Base-by-base conservation (phyloP, 2,113 vertebrate genomes). In the Stigmatopora argus region DNA sequence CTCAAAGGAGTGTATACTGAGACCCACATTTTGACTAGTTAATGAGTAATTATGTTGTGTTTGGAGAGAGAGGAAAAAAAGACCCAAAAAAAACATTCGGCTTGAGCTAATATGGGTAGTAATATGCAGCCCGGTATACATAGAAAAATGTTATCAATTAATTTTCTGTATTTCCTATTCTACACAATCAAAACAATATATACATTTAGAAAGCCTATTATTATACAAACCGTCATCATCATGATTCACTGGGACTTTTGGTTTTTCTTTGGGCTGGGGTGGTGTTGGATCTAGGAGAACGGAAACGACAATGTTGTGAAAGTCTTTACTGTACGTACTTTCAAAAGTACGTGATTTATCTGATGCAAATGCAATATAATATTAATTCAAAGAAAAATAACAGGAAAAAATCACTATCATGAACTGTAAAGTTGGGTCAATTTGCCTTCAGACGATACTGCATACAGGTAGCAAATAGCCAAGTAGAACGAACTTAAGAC, bases 171-270 rank as follows among this genome's bases (percentile, higher is more conserved):
- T 17, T 48, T 4, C 15, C 38, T 41, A 3, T 41, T 41, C 6
- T 41, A 41, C 38, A 41, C 38, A 41, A 41, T 41, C 38, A 9
- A 41, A 41, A 7, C 38, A 41, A 41, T 41, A 41, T 41, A 41
- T 41, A 41, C 6, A 41, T 7, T 8, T 41, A 41, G 38, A 41
- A 41, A 41, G 38, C 38, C 4, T 41, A 3, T 41, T 41, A 41
- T 41, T 7, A 10, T 66, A 77, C 76, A 59, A 0, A 83, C 82
- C 82, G n/a, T 65, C 67, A 17, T 0, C 0, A 48, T 71, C 60
- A 0, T 76, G 66, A 12, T 64, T 53, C 38, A 45, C 55, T 3
- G 73, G 52, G 7, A 14, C 0, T 47, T 65, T 74, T 0, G 75
- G 53, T 5, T 13, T 0, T 13, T 70, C 64, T 70, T 69, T 65